A percentile compares a stretch with the other conserved stretches of the same genome.
Evolutionary conservation across 2,797 vertebrate species (phyloP).

Genomic region (Lacerta agilis): DNA sequence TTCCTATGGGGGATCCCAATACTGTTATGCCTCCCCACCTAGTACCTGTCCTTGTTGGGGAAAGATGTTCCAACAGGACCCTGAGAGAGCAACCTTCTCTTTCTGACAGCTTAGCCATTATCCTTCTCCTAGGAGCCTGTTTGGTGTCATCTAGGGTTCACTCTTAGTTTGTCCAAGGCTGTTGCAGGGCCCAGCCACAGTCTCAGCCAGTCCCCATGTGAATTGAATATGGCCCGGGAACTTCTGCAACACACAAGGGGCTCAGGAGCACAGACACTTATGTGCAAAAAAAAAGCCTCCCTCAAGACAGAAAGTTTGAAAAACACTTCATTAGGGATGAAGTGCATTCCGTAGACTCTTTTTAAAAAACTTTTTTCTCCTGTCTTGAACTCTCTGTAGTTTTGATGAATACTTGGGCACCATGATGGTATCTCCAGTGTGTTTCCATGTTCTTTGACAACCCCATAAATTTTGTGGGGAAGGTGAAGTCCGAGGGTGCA

Average conservation of each 20-base stretch:
- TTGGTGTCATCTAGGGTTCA: background rate
- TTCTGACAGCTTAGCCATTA: background rate
- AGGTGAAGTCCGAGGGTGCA: conserved; percentile 78
- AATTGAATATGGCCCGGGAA: background rate
- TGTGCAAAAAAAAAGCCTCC: background rate
- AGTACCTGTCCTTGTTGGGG: background rate
- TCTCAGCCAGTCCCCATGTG: background rate
- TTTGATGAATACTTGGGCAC: conserved; percentile 69
- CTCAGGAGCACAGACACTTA: background rate
- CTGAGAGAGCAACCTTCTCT: background rate
- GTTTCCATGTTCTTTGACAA: conserved; percentile 65
- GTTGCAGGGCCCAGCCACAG: background rate
- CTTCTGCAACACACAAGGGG: background rate
- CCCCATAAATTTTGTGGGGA: conserved; percentile 79
- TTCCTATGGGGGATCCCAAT: no score
- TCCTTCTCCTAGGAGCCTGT: background rate
- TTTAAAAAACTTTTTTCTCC: conserved; percentile 38
- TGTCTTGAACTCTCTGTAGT: conserved; percentile 62
- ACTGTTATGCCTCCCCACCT: no score
- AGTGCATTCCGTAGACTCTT: conserved; percentile 45
- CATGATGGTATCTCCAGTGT: conserved; percentile 49
- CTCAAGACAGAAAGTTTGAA: background rate
- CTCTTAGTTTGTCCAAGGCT: background rate
- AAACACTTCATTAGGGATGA: conserved; percentile 1
- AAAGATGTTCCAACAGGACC: background rate